Evolutionary conservation across 2,113 vertebrate species (phyloP), one percentile per base, ranked within the genome.

Genomic region (Psittacara wagleri): DNA sequence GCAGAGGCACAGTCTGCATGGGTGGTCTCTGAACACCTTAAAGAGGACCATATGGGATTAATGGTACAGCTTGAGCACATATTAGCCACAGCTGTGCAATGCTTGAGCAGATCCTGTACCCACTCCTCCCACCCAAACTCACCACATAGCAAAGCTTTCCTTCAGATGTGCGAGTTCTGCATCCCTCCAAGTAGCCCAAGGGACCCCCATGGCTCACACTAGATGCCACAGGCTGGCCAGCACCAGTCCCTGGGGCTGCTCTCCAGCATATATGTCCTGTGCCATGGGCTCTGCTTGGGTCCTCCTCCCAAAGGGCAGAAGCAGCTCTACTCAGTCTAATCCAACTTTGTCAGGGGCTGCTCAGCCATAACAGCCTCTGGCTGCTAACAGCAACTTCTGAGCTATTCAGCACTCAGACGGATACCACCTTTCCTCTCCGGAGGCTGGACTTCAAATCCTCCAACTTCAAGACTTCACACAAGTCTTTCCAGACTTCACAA

Each of bases 11-110:
- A 13, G 62, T 4, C 90, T 83, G 51, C 79, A 76, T 10, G 87
- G 96, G 95, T 97, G 93, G 96, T 95, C 94, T 79, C 86, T 1
- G 23, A 90, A 83, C 85, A 95, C 94, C 89, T 96, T 73, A 74
- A 75, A 83, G 54, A 90, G 81, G 63, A 81, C 81, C 94, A 95
- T 74, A 82, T 90, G 94, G 75, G 69, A 86, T 81, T 79, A 96
- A 78, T 37, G 81, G 51, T 51, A 63, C 62, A 86, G 69, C 49
- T 18, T 63, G 62, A 94, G 83, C 59, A 80, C 80, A 92, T 68
- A 90, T 52, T 69, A 84, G 52, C 66, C 77, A 23, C 96, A 95
- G 94, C 92, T 96, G 91, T 27, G n/a, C 1, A 44, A 27, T 2
- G 33, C 67, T 84, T 23, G 24, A 7, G 6, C 13, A 8, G 72